A percentile compares a stretch with the other conserved stretches of the same genome.
These are phyloP conservation scores for Radopholus similis DNA, from an alignment of 1,140 invertebrate species.

Conservation along the genomic window DNA sequence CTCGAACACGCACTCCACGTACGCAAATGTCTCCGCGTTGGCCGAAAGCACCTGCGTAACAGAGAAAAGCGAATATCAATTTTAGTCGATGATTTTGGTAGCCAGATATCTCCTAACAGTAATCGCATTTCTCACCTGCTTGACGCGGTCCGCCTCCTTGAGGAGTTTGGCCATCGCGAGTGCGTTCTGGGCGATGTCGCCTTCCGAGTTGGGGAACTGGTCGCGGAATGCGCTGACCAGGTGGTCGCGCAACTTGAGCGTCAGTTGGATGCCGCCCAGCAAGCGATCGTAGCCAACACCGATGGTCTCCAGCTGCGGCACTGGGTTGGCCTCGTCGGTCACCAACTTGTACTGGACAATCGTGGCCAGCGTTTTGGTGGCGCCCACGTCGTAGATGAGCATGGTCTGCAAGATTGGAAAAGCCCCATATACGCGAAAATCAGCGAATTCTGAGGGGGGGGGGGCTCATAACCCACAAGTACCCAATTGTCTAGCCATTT, in stretches of 20 bases:
- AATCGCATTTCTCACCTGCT: constrained; percentile 67
- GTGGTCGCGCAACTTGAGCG: constrained; percentile 79
- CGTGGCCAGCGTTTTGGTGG: constrained; percentile 82
- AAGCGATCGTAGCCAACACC: constrained; percentile 84
- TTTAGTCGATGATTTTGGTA: background rate
- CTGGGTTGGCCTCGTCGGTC: constrained; percentile 67
- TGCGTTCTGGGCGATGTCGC: constrained; percentile 66
- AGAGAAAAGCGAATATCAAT: background rate
- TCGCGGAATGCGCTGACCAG: constrained; percentile 83
- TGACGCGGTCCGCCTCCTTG: constrained; percentile 89
- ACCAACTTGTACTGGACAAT: constrained; percentile 81
- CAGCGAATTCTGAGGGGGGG: too few species aligned
- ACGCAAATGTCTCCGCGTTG: constrained; percentile 51
- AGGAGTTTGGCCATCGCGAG: constrained; percentile 89
- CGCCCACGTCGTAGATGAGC: constrained; percentile 97
- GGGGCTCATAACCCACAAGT: too few species aligned
- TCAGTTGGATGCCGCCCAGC: constrained; percentile 87
- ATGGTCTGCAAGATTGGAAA: constrained; percentile 66
- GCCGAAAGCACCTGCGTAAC: constrained; percentile 51
- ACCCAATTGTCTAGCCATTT: too few species aligned
- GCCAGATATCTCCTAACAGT: background rate
- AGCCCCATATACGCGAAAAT: too few species aligned
- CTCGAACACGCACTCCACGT: constrained; percentile 87
- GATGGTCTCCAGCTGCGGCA: constrained; percentile 69
- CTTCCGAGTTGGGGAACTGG: constrained; percentile 63